Percentiles rank a stretch among this genome's conserved stretches.
Conservation (phyloP, 2,888 invertebrate species). For the Pammene fasciana region DNA sequence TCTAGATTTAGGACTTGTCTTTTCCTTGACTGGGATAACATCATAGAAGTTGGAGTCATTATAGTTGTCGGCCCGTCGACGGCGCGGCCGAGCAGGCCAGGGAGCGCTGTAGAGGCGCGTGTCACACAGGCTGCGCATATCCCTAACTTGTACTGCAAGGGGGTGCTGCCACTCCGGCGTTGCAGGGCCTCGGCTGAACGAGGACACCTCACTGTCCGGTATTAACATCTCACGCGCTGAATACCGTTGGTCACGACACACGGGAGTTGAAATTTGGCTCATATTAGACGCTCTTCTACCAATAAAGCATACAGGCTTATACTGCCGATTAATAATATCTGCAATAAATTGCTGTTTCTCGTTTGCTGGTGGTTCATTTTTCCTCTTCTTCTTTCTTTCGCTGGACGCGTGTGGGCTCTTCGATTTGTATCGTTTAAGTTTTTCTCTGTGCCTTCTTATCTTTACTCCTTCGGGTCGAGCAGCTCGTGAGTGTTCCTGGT, state of each 20-base stretch:
- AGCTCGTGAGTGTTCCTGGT: neutral
- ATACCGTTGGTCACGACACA: slow-evolving; percentile 71
- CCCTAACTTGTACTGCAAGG: slow-evolving; percentile 53
- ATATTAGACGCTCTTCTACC: slow-evolving; percentile 62
- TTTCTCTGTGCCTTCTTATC: slow-evolving; percentile 48
- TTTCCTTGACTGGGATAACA: slow-evolving; percentile 74
- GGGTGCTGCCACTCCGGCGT: slow-evolving; percentile 44
- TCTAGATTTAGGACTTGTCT: slow-evolving; percentile 69
- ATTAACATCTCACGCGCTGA: slow-evolving; percentile 53
- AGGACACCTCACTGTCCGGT: slow-evolving; percentile 62
- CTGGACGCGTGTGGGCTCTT: slow-evolving; percentile 38
- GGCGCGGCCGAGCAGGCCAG: slow-evolving; percentile 52
- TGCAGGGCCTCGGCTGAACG: slow-evolving; percentile 57
- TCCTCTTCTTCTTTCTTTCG: slow-evolving; percentile 48
- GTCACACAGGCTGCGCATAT: slow-evolving; percentile 68
- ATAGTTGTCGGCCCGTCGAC: slow-evolving; percentile 53
- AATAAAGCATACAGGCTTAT: slow-evolving; percentile 68
- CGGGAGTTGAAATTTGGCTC: slow-evolving; percentile 72
- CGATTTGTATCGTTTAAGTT: slow-evolving; percentile 44
- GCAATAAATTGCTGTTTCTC: slow-evolving; percentile 63
- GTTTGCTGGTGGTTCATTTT: slow-evolving; percentile 46
- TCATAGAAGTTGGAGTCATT: slow-evolving; percentile 71
- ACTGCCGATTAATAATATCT: slow-evolving; percentile 71
- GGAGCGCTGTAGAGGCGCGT: slow-evolving; percentile 65
- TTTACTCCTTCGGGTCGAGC: slow-evolving; percentile 5